These are phyloP conservation scores for Drosophila ustulata DNA, from an alignment of 2,888 invertebrate species.

Conservation along the genomic window DNA sequence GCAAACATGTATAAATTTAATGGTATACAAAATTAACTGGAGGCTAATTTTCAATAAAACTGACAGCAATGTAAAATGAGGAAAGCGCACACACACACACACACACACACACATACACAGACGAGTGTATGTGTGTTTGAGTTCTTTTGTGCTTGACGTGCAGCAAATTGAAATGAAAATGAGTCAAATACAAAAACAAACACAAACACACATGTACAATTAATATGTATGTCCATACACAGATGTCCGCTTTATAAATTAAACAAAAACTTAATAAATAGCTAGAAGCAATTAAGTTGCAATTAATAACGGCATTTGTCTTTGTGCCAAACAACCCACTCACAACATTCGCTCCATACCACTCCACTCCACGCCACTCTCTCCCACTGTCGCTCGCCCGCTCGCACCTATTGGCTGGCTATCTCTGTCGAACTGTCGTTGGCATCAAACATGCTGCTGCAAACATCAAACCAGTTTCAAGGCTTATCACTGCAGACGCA, in stretches of 20 bases:
- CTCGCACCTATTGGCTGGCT: background rate
- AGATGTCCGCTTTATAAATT: constrained; percentile 69
- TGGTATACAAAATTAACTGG: constrained; percentile 78
- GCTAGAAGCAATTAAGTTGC: constrained; percentile 70
- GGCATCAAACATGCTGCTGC: constrained; percentile 71
- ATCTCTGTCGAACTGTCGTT: constrained; percentile 41
- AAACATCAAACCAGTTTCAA: constrained; percentile 74
- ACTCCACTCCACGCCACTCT: background rate
- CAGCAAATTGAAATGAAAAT: constrained; percentile 62
- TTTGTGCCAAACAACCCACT: constrained; percentile 29
- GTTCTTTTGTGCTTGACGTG: constrained; percentile 62
- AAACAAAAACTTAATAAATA: constrained; percentile 80
- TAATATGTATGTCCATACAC: constrained; percentile 27
- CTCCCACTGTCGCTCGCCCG: background rate
- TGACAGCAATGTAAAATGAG: constrained; percentile 72
- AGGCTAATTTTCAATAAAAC: constrained; percentile 80
- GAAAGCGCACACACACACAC: constrained; percentile 38
- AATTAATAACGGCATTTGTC: constrained; percentile 73
- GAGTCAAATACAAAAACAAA: constrained; percentile 57
- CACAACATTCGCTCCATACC: constrained; percentile 2
- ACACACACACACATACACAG: constrained; percentile 15
- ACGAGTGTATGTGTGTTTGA: constrained; percentile 11
- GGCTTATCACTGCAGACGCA: constrained; percentile 71
- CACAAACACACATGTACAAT: constrained; percentile 44
- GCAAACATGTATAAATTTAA: constrained; percentile 68